Percentiles rank a stretch among this genome's conserved stretches.
These are phyloP conservation scores for Pyxicephalus adspersus DNA, from an alignment of 2,113 vertebrate species.

Conservation along the genomic window DNA sequence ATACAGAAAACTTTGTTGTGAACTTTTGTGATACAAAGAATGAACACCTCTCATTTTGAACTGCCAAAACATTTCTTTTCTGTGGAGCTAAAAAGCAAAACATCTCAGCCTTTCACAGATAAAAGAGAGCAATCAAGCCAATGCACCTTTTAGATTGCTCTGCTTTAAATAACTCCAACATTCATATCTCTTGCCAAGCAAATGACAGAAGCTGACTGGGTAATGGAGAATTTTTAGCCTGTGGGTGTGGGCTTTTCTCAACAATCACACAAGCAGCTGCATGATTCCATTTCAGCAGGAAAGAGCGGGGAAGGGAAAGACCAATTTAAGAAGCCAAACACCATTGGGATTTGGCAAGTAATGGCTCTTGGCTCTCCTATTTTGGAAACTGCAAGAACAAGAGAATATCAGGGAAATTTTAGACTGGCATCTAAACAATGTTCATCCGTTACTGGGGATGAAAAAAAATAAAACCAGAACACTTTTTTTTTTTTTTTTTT, in stretches of 20 bases:
- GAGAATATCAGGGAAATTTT: conserved; percentile 41
- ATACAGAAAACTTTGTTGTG: too few species aligned
- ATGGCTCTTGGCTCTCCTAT: conserved; percentile 32
- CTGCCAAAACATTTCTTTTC: neutral
- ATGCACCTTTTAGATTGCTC: conserved; percentile 21
- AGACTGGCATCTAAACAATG: conserved; percentile 45
- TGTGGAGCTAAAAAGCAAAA: neutral
- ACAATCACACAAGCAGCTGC: conserved; percentile 7
- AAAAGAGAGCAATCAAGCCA: conserved; percentile 12
- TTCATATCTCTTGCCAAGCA: conserved; percentile 24
- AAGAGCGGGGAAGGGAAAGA: conserved; percentile 29
- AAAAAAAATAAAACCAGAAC: conserved; percentile 39
- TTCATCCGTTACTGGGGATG: conserved; percentile 12
- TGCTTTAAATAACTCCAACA: conserved; percentile 31
- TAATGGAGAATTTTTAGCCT: neutral
- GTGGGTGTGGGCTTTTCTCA: neutral
- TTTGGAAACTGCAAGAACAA: conserved; percentile 35
- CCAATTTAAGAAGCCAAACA: conserved; percentile 49
- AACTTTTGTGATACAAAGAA: too few species aligned
- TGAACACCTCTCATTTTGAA: too few species aligned
- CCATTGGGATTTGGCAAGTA: conserved; percentile 54
- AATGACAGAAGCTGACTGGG: conserved; percentile 23
- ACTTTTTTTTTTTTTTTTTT: conserved; percentile 18
- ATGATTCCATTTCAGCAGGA: conserved; percentile 6
- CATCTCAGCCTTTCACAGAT: neutral